Base-by-base conservation (phyloP, 2,797 vertebrate genomes). In the Emydoidea blandingii region DNA sequence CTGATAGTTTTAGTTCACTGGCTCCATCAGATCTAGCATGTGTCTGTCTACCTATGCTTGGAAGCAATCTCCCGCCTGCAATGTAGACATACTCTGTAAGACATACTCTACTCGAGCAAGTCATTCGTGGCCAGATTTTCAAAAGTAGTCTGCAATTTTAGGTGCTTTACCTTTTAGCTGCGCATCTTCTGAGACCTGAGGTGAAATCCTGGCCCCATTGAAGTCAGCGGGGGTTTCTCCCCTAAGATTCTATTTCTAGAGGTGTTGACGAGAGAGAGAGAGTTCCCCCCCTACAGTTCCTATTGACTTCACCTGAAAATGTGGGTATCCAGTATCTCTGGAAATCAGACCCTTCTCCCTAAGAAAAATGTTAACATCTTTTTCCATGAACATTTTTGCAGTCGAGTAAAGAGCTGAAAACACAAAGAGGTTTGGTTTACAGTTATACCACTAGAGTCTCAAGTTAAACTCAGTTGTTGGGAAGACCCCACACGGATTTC, bases 91-190 rank as follows among this genome's bases (percentile, higher is more conserved):
- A 31, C 5, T 90, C 88, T 95, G 65, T 96, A 47, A 86, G 57
- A 92, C 91, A 52, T 52, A 52, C 52, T 52, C 53, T 23, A 54
- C 84, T 93, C 53, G n/a, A 84, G 25, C 8, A 56, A 79, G 88
- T 74, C 56, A 85, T 89, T 92, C 85, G 87, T 92, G 84, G 85
- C 14, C 21, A 3, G 0, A 0, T 91, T 96, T 97, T 95, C 94
- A 74, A 83, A 85, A 74, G 8, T 3, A 21, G 8, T 11, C 74
- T 80, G 41, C 91, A 72, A 80, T 50, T 72, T 84, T 74, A 54
- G 50, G 4, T 23, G 50, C 12, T 92, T 95, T 95, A 91, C 21
- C 37, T 86, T 74, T 68, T 44, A n/a, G 9, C 3, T 84, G 82
- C n/a, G 41, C 93, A 27, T 18, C 65, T 93, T 54, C 54, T 86